phyloP scores from a whole-genome alignment of 92 coral and sea anemone genomes.

The Heliopora coerulea region DNA sequence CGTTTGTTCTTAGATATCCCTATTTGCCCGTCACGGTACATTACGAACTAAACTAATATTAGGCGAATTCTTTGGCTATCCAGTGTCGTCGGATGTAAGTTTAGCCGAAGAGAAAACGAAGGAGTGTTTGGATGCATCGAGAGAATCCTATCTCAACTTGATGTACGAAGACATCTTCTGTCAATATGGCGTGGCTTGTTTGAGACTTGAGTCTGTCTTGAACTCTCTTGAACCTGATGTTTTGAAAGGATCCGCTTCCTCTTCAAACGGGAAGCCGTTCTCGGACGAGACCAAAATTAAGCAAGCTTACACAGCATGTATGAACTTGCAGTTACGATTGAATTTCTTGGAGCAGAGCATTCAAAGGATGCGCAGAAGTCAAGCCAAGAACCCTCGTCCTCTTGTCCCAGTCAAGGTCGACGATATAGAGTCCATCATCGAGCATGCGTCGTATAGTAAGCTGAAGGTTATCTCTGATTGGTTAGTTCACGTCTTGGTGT shows the following conservation, averaged over 20 bases:
- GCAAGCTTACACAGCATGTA: constrained; percentile 74
- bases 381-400: neutral
- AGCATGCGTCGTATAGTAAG: constrained; percentile 73
- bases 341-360: constrained; percentile 80
- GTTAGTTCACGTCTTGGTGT: constrained; percentile 79
- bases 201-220: constrained; percentile 63
- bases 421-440: constrained; percentile 34
- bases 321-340: constrained; percentile 78
- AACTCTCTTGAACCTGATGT: constrained; percentile 51
- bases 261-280: constrained; percentile 17
- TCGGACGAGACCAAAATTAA: constrained; percentile 65
- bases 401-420: constrained; percentile 9
- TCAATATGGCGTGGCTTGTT: constrained; percentile 86
- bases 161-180: constrained; percentile 88
- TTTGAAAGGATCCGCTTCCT: constrained; percentile 29
- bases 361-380: constrained; percentile 38
- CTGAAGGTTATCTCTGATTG: constrained; percentile 82
- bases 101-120: neutral
- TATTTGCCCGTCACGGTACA: constrained; percentile 38
- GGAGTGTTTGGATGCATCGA: constrained; percentile 16
- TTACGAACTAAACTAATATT: constrained; percentile 42
- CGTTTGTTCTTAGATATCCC: constrained; percentile 26
- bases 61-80: constrained; percentile 91
- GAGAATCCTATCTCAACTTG: constrained; percentile 24
- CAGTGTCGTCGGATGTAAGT: constrained; percentile 53